Percentiles rank a stretch among this genome's conserved stretches.
These are phyloP conservation scores for Petrosia ficiformis DNA, from an alignment of 37 sponge, comb jelly and placozoan genomes.

Conservation along the genomic window DNA sequence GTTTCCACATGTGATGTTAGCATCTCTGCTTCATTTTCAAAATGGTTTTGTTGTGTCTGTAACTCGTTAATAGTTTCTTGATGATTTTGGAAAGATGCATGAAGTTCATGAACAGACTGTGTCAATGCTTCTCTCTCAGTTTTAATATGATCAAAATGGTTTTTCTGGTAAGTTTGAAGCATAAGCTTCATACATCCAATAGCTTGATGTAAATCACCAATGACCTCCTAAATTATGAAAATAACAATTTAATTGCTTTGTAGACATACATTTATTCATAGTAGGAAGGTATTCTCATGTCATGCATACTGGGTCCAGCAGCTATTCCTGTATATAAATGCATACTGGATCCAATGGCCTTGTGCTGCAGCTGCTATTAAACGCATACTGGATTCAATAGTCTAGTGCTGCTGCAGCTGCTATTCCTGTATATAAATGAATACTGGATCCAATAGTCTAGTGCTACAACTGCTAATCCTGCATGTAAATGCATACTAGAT, in stretches of 20 bases:
- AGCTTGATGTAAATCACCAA: not conserved
- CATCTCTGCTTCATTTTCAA: constrained; percentile 20
- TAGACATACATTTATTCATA: too few species aligned
- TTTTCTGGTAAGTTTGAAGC: not conserved
- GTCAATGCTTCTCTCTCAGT: constrained; percentile 20
- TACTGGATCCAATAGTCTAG: too few species aligned
- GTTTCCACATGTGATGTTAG: constrained; percentile 2
- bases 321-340: too few species aligned
- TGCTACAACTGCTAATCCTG: too few species aligned
- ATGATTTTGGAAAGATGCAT: constrained; percentile 12
- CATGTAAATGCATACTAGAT: too few species aligned
- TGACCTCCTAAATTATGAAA: not conserved
- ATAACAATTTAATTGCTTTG: not conserved
- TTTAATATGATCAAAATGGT: constrained; percentile 8
- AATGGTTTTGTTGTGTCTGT: not conserved
- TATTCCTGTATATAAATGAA: too few species aligned
- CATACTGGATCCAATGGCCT: too few species aligned
- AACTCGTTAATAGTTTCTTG: constrained; percentile 18
- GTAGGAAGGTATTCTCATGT: too few species aligned
- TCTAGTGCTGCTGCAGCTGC: too few species aligned
- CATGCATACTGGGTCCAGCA: too few species aligned
- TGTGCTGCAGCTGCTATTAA: too few species aligned
- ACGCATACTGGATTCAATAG: too few species aligned
- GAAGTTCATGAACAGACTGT: constrained; percentile 2
- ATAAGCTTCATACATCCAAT: not conserved